These are phyloP conservation scores for Saccostrea cuccullata DNA, from an alignment of 1,140 invertebrate species.

Conservation along the genomic window DNA sequence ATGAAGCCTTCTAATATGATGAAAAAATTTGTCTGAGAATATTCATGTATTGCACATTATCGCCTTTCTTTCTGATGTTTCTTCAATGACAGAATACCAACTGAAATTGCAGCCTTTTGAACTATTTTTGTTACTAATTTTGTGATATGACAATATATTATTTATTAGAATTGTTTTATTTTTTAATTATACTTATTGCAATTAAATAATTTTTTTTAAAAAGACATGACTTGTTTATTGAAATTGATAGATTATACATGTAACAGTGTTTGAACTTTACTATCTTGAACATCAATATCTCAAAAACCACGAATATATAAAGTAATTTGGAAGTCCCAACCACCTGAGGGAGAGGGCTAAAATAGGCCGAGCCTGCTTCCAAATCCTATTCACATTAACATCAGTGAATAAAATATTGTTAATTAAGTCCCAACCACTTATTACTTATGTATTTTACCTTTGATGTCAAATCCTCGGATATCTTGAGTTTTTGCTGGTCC, in stretches of 20 bases:
- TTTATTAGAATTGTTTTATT: not conserved
- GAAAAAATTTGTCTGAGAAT: not conserved
- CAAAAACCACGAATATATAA: no score
- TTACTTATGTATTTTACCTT: no score
- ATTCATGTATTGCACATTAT: not conserved
- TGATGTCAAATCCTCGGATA: no score
- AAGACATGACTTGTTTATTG: not conserved
- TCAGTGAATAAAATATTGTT: no score
- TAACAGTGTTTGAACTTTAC: no score
- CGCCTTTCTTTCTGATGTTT: not conserved
- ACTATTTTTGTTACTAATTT: slow-evolving; percentile 8
- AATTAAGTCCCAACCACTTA: no score
- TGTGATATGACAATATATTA: not conserved
- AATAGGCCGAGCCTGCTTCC: no score
- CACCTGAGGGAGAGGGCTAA: no score
- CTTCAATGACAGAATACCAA: not conserved
- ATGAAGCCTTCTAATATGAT: not conserved
- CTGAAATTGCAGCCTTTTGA: not conserved
- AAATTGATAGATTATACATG: not conserved
- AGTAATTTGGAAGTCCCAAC: no score
- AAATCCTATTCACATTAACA: no score
- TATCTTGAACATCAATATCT: no score
- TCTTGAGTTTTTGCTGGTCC: no score
- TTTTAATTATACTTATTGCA: slow-evolving; percentile 13
- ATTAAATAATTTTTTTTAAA: not conserved